Evolutionary conservation across 2,888 invertebrate species (phyloP).

Genomic region (Perdita meconis): DNA sequence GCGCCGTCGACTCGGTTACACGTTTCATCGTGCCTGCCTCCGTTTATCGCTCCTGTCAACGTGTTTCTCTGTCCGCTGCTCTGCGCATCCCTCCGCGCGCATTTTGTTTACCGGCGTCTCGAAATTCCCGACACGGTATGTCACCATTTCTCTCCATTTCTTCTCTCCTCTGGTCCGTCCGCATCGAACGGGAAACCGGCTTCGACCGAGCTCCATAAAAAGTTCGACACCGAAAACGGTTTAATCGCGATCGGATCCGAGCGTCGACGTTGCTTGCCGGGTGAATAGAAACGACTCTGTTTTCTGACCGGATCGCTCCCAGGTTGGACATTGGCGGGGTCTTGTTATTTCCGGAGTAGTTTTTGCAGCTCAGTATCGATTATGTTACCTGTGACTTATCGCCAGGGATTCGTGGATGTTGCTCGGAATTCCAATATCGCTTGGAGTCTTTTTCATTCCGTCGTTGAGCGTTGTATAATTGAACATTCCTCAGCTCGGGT

Average conservation of each 20-base stretch:
- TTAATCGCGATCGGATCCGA: conserved; percentile 32
- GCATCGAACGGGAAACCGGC: background rate
- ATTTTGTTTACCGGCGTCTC: conserved; percentile 53
- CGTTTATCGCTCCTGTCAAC: conserved; percentile 26
- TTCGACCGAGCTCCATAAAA: background rate
- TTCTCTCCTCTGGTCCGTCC: background rate
- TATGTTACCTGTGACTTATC: background rate
- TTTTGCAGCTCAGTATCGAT: conserved; percentile 12
- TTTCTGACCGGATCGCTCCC: background rate
- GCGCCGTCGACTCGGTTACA: conserved; percentile 76
- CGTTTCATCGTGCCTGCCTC: conserved; percentile 36
- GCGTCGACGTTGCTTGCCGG: conserved; percentile 4
- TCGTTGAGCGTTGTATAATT: conserved; percentile 5
- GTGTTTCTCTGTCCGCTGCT: conserved; percentile 14
- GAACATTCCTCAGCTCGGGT: conserved; percentile 16
- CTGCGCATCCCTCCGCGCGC: conserved; percentile 59
- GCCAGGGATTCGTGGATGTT: background rate
- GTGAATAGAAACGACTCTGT: background rate
- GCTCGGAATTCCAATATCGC: background rate
- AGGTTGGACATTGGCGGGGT: background rate
- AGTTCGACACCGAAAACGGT: background rate
- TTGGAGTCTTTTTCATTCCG: background rate
- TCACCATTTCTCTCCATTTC: background rate
- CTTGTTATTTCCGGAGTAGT: background rate
- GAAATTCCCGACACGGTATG: conserved; percentile 36